phyloP scores from a whole-genome alignment of 2,888 invertebrate species.

The Seira musarum region DNA sequence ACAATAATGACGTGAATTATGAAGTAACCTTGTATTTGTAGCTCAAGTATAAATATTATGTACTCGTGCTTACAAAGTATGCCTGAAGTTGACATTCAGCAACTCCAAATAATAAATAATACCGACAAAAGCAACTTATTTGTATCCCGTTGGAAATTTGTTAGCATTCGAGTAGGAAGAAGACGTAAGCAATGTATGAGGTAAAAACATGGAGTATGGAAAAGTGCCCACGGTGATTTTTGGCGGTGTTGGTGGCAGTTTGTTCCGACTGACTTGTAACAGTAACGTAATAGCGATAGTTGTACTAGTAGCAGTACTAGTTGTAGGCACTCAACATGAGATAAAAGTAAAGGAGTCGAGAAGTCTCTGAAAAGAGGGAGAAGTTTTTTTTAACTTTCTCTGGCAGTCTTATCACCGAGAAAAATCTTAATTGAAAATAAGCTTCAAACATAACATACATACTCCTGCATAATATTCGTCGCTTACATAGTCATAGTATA shows the following conservation, averaged over 20 bases:
- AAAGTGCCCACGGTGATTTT: not conserved
- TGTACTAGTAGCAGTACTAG: no score
- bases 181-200: not conserved
- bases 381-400: not conserved
- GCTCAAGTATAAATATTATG: not conserved
- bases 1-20: slow-evolving; percentile 41
- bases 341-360: not conserved
- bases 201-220: not conserved
- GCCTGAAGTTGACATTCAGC: not conserved
- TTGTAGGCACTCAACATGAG: not conserved
- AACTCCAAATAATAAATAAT: not conserved
- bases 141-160: not conserved
- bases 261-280: not conserved
- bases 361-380: not conserved
- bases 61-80: not conserved
- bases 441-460: not conserved
- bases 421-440: slow-evolving; percentile 57
- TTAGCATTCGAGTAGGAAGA: not conserved
- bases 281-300: no score
- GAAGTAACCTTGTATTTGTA: not conserved
- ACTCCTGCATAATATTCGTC: not conserved
- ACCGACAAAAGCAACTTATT: not conserved
- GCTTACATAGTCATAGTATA: not conserved
- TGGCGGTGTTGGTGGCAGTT: not conserved
- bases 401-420: slow-evolving; percentile 31